Conservation (phyloP, 2,113 vertebrate genomes). For the Hypocryptadius cinnamomeus region DNA sequence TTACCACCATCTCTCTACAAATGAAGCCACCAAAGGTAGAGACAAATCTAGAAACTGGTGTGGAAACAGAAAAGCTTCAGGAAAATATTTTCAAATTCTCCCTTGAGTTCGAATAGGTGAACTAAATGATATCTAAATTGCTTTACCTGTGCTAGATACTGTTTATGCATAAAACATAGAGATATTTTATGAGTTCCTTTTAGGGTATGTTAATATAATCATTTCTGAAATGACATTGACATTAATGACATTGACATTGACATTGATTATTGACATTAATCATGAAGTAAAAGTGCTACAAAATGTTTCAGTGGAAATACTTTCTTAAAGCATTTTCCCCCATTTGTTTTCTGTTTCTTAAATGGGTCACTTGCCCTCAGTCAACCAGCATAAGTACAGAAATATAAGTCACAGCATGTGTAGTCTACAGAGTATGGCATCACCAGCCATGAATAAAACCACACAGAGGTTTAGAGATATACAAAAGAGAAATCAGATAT, state of each 20-base stretch:
- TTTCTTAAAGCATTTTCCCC: background rate
- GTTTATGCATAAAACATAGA: background rate
- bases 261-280: background rate
- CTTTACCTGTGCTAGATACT: background rate
- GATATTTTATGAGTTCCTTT: background rate
- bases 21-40: background rate
- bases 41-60: background rate
- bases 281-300: background rate
- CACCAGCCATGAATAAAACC: background rate
- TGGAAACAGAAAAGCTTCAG: background rate
- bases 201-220: background rate
- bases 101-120: background rate
- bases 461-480: background rate
- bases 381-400: background rate
- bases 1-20: background rate
- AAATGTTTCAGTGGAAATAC: background rate
- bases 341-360: background rate
- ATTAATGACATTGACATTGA: background rate
- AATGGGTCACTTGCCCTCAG: background rate
- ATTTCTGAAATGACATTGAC: background rate
- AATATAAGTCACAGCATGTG: background rate
- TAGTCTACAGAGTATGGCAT: background rate
- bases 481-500: background rate
- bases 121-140: background rate
- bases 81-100: background rate